Evolutionary conservation across 2,113 vertebrate species (phyloP), one percentile per base, ranked within the genome.

Genomic region (Osmerus mordax): DNA sequence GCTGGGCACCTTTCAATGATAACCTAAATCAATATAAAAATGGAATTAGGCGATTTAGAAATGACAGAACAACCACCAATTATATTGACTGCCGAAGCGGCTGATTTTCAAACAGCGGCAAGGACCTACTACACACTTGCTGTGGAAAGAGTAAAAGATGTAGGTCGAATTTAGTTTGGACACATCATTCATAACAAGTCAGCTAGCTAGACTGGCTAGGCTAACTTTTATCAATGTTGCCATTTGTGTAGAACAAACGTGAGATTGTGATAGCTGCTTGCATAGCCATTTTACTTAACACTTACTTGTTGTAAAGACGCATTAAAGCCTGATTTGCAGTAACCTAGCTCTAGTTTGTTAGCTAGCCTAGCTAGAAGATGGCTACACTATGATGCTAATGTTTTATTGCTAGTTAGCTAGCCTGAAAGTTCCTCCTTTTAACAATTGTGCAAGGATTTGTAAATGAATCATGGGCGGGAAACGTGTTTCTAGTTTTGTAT

Each of bases 71-170:
- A 70, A 68, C 71, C 7, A 84, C 75, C 54, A 90, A 90, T 4
- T 47, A 76, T 73, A 32, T 61, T 80, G 51, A 80, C 82, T 59
- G 75, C 72, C 59, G 78, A 85, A 69, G 85, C 58, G 47, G 84
- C 67, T 4, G 87, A 88, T 75, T 81, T 90, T 4, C 81, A 82
- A 81, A 79, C 76, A 67, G 82, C 86, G 32, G 91, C 86, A 2
- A 89, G 81, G 68, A 75, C 78, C 74, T 92, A 88, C 85, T 93
- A 93, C 88, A 87, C 84, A 55, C 68, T 90, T 29, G 91, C 88
- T 4, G 83, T 92, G 84, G 90, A 92, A 84, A 91, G 83, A 87
- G 89, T 93, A 72, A 92, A 89, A 79, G 89, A 92, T 91, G 92
- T 93, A 79, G 87, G 89, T 70, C 81, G 88, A 76, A 78, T 83